Conservation (phyloP, 2,888 invertebrate genomes). For the Formica aserva region DNA sequence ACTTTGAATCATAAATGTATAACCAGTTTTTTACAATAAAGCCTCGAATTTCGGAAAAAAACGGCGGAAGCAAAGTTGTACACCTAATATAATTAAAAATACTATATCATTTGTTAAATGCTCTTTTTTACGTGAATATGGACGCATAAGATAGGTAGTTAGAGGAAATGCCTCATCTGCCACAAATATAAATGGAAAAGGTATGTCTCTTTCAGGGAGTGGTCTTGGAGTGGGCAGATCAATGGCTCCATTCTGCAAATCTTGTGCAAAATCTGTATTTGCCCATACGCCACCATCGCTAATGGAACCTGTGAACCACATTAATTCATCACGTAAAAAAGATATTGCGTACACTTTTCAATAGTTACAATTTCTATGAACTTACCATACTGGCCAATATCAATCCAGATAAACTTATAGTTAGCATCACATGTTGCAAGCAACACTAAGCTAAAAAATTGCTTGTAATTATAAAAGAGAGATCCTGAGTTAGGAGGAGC, state of each 20-base stretch:
- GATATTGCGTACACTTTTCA: not conserved
- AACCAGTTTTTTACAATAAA: no score
- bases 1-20: no score
- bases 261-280: conserved; percentile 18
- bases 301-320: not conserved
- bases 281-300: conserved; percentile 15
- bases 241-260: not conserved
- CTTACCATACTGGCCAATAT: conserved; percentile 11
- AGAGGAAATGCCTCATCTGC: conserved; percentile 8
- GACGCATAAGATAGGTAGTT: not conserved
- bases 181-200: not conserved
- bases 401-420: conserved; percentile 12
- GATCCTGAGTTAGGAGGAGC: not conserved
- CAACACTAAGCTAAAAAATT: conserved; percentile 7
- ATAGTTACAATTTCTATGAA: conserved; percentile 9
- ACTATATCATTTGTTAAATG: not conserved
- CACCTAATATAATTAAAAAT: not conserved
- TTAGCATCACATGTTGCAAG: not conserved
- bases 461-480: not conserved
- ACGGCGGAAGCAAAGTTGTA: no score
- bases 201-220: not conserved
- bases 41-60: no score
- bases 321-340: not conserved
- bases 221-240: not conserved
- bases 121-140: not conserved